A percentile compares a stretch with the other conserved stretches of the same genome.
Evolutionary conservation across 2,797 vertebrate species (phyloP).

Genomic region (Pseudotriccus pelzelni): DNA sequence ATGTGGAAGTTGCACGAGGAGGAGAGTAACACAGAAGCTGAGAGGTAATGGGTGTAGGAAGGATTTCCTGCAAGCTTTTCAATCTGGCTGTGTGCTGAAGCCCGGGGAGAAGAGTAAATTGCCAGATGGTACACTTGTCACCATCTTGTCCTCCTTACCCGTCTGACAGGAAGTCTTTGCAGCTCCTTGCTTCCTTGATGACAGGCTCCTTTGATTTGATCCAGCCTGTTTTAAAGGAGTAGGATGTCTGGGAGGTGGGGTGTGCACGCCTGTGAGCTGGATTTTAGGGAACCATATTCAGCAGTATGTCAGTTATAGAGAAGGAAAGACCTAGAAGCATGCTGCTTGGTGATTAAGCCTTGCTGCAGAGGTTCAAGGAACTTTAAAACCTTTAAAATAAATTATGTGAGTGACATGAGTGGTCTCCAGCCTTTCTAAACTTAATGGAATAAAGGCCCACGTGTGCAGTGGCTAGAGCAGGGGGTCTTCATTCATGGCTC

Average conservation of each 20-base stretch:
- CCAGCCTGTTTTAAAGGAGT: neutral
- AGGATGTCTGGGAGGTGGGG: neutral
- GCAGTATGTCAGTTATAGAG: neutral
- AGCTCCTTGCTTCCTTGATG: neutral
- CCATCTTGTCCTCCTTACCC: neutral
- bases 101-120: neutral
- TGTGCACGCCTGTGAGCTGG: neutral
- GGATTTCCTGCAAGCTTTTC: neutral
- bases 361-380: neutral
- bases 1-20: rapidly evolving
- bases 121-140: neutral
- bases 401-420: rapidly evolving
- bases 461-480: neutral
- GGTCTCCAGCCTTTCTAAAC: neutral
- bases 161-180: neutral
- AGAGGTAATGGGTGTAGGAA: neutral
- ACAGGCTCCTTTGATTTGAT: neutral
- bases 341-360: neutral
- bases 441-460: neutral
- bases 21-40: neutral
- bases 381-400: neutral
- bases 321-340: neutral
- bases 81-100: neutral
- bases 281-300: neutral
- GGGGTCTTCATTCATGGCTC: neutral